Evolutionary conservation across 2,113 vertebrate species (phyloP), one percentile per base, ranked within the genome.

Genomic region (Anarhynchus alexandrinus): DNA sequence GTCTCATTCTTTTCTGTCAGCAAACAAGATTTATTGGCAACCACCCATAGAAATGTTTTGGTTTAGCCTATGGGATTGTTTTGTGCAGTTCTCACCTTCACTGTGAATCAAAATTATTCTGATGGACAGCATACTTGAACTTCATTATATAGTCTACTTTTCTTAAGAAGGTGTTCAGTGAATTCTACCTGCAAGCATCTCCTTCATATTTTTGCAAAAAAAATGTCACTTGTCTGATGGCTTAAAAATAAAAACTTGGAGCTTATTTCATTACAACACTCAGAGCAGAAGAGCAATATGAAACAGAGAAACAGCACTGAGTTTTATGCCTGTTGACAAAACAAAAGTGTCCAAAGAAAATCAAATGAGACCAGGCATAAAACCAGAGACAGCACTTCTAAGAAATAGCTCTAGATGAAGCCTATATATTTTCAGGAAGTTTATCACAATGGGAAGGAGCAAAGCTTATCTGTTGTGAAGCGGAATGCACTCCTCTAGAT

Each of bases 1-100:
- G 43, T 92, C 61, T 96, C 27, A 5, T 92, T 96, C 94, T 97
- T 96, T 91, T 94, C 54, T 93, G 43, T 97, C 82, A 90, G 67
- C 81, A 96, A 64, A 82, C 88, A 95, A 72, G 92, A 97, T 87
- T 91, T 91, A 84, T 71, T 77, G 77, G 38, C 66, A 80, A 58
- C 38, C 14, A 87, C 43, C 34, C 76, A 17, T 36, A 57, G 70
- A 96, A 40, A 71, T 96, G n/a, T 94, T 88, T 96, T 94, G 38
- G 38, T 95, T 79, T 90, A 97, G 80, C 27, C 84, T 95, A 34
- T 96, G 45, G 71, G 23, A 76, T 43, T 95, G 42, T 90, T 96
- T 95, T 94, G 61, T 93, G 73, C 66, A 59, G 81, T 59, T 67
- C 73, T 88, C 71, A 82, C 77, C 40, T 97, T 96, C 65, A 47